Evolutionary conservation across 2,113 vertebrate genomes (phyloP).

Genomic region (Ptilonorhynchus violaceus): DNA sequence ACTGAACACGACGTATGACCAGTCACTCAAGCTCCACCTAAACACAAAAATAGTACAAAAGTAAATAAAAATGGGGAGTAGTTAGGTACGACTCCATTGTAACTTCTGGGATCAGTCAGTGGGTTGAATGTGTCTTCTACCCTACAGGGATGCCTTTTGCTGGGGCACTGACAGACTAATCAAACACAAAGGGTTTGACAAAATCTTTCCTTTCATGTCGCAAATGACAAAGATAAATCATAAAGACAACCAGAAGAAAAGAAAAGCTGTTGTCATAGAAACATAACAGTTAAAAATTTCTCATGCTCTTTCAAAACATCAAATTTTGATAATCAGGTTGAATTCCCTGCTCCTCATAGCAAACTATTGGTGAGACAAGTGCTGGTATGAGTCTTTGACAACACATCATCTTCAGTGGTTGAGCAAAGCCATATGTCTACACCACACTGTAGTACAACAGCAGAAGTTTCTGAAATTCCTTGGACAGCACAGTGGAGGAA

Average conservation of each 20-base stretch:
- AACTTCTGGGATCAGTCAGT: neutral
- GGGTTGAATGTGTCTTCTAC: neutral
- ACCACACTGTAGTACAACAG: neutral
- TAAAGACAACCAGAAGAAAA: neutral
- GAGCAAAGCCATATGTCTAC: neutral
- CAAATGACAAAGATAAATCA: neutral
- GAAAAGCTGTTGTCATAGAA: constrained; percentile 33
- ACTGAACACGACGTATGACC: neutral
- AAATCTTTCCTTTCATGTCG: neutral
- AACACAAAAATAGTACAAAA: neutral
- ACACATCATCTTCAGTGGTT: neutral
- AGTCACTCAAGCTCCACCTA: neutral
- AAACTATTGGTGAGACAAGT: neutral
- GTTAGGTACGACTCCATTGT: neutral
- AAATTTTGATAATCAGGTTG: constrained; percentile 39
- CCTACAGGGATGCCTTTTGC: neutral
- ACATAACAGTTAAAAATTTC: constrained; percentile 32
- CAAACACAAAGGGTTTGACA: neutral
- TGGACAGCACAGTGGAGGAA: neutral
- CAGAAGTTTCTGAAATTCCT: neutral
- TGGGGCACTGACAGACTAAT: neutral
- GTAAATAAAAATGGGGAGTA: neutral
- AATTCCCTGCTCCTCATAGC: neutral
- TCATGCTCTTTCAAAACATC: neutral
- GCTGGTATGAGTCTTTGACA: constrained; percentile 1